Conservation (phyloP, 64 coral and sea anemone species). For the Actinia tenebrosa region DNA sequence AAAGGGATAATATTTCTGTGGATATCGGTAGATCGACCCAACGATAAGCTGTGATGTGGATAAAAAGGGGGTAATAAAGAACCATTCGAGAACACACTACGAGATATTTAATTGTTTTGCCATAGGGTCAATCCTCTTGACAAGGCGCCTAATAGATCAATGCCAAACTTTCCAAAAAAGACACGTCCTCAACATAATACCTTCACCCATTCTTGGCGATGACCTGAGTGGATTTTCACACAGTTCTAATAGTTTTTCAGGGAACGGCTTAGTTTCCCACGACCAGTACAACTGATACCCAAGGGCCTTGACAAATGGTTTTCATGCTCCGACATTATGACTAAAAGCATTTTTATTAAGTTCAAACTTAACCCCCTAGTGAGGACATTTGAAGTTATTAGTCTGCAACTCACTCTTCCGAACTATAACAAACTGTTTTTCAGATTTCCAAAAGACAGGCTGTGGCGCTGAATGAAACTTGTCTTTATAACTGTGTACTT, state of each 20-base stretch:
- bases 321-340: slow-evolving; percentile 5
- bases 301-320: slow-evolving; percentile 8
- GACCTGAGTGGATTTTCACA: slow-evolving; percentile 25
- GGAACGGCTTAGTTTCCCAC: slow-evolving; percentile 12
- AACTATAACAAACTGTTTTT: slow-evolving; percentile 8
- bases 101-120: slow-evolving; percentile 18
- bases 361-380: slow-evolving; percentile 6
- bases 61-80: slow-evolving; percentile 25
- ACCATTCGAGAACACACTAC: slow-evolving; percentile 23
- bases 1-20: slow-evolving; percentile 19
- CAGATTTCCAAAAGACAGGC: background rate
- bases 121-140: slow-evolving; percentile 26
- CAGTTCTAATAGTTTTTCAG: slow-evolving; percentile 10
- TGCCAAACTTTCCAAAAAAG: slow-evolving; percentile 3
- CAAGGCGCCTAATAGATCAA: slow-evolving; percentile 23
- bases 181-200: slow-evolving; percentile 8
- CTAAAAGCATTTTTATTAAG: slow-evolving; percentile 2
- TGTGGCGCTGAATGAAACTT: background rate
- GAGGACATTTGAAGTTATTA: slow-evolving; percentile 19
- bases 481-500: background rate
- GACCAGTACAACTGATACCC: slow-evolving; percentile 1
- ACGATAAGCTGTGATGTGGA: slow-evolving; percentile 10
- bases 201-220: slow-evolving; percentile 3
- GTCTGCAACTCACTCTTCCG: slow-evolving; percentile 14
- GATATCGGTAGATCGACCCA: slow-evolving; percentile 20